These are phyloP conservation scores for Halyomorpha halys DNA, from an alignment of 1,140 invertebrate genomes.

Conservation along the genomic window DNA sequence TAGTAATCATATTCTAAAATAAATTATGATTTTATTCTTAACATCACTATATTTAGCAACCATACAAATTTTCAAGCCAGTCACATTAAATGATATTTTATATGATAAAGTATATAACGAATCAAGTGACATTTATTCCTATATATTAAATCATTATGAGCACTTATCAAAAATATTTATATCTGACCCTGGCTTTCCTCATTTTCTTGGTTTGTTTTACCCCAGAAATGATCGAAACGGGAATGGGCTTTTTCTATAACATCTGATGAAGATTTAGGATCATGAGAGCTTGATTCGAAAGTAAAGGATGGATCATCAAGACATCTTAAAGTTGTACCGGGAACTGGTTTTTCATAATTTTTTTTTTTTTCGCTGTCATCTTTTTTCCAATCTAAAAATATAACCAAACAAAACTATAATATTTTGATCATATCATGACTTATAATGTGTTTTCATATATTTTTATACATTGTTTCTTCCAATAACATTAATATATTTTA, in stretches of 20 bases:
- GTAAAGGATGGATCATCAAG: constrained; percentile 18
- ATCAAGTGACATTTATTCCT: too few relatives aligned
- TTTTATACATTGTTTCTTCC: too few relatives aligned
- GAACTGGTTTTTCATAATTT: constrained; percentile 13
- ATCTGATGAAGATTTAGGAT: constrained; percentile 7
- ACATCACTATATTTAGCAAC: too few relatives aligned
- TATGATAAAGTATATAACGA: too few relatives aligned
- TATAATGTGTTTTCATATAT: too few relatives aligned
- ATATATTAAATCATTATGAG: constrained; percentile 11
- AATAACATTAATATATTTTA: too few relatives aligned
- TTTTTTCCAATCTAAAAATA: constrained; percentile 9
- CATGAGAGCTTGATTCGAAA: constrained; percentile 12
- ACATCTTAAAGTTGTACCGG: constrained; percentile 18
- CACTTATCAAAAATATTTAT: neutral
- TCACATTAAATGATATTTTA: too few relatives aligned
- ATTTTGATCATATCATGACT: too few relatives aligned
- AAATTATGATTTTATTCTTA: too few relatives aligned
- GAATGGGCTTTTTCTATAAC: constrained; percentile 14
- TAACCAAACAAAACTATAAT: neutral
- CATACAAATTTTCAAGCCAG: too few relatives aligned
- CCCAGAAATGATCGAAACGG: constrained; percentile 16
- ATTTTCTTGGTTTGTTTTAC: constrained; percentile 18
- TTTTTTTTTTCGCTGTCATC: neutral
- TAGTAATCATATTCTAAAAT: too few relatives aligned
- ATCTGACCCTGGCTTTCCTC: constrained; percentile 5